Evolutionary conservation across 2,888 invertebrate genomes (phyloP), one percentile per base, ranked within the genome.

Genomic region (Sinodicranocentrus sp.): DNA sequence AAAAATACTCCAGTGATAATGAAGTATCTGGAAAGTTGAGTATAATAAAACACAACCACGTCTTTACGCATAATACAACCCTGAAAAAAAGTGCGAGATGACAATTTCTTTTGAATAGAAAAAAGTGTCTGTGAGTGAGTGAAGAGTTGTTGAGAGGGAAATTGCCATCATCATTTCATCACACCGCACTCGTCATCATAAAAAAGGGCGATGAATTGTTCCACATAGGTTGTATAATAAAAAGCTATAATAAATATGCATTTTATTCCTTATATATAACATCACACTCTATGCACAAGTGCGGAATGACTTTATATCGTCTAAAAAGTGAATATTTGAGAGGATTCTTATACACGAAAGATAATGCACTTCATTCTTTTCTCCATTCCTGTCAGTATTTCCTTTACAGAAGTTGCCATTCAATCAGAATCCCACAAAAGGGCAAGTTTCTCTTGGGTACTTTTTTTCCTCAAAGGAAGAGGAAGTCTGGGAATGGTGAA

Each of bases 111-210:
- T 33, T 57, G 25, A 57, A 23, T 57, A 21, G 25, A 57, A 28
- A 25, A 25, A 21, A 17, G 57, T 26, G 15, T 0, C 1, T 54
- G 19, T 71, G 71, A 71, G n/a, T 39, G 43, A 25, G 54, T 59
- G 72, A 72, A 72, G 73, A 26, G 43, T 43, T 63, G 63, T 57
- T 39, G 76, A 63, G 54, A 44, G 61, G 26, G 61, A 73, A 76
- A 76, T 65, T 76, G 76, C 76, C 76, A 44, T 76, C 76, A 65
- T 76, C 76, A 65, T 76, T 65, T 52, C 76, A 76, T 76, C 65
- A 67, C 54, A 48, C 44, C 15, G 39, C 54, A 76, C 33, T 33
- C 73, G 39, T 73, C 61, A 61, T 73, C 63, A 73, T 72, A 59
- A 73, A 73, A 61, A 39, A 28, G 33, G 5, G 61, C 19, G 33